Percentiles rank a stretch among this genome's conserved stretches.
Conservation (phyloP, 2,888 invertebrate species). For the Volucella inflata region DNA sequence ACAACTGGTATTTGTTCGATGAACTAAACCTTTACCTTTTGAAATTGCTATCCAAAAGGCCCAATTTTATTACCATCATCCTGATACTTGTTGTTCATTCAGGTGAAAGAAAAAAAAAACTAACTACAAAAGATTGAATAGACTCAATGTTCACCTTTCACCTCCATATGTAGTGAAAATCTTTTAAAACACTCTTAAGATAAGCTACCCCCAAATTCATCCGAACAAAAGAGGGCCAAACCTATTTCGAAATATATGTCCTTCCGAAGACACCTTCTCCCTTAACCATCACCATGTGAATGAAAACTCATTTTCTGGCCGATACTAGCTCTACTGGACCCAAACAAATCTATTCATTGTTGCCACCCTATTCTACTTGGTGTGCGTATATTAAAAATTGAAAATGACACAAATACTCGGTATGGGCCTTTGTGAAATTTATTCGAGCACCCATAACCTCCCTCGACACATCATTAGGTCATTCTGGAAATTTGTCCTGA, state of each 20-base stretch:
- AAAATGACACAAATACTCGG: constrained; percentile 29
- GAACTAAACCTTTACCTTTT: constrained; percentile 10
- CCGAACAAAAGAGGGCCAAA: background rate
- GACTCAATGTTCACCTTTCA: constrained; percentile 21
- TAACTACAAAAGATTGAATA: constrained; percentile 27
- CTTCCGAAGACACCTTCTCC: constrained; percentile 2
- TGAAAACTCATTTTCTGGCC: constrained; percentile 49
- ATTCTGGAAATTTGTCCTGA: constrained; percentile 59
- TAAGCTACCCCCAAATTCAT: constrained; percentile 7
- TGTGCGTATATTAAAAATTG: constrained; percentile 37
- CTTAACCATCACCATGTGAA: constrained; percentile 10
- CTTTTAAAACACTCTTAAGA: background rate
- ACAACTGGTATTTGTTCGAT: too few relatives aligned
- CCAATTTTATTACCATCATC: constrained; percentile 37
- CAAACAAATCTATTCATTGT: constrained; percentile 38
- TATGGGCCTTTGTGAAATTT: constrained; percentile 8
- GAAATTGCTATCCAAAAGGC: constrained; percentile 2
- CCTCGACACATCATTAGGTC: constrained; percentile 56
- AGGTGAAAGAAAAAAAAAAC: constrained; percentile 13
- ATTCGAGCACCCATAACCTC: background rate
- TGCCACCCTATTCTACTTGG: background rate
- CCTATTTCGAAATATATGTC: constrained; percentile 40
- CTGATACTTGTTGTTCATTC: constrained; percentile 7
- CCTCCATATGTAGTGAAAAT: background rate
- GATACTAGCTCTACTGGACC: constrained; percentile 5